phyloP scores from a whole-genome alignment of 2,888 invertebrate genomes.

The Dryobota labecula region DNA sequence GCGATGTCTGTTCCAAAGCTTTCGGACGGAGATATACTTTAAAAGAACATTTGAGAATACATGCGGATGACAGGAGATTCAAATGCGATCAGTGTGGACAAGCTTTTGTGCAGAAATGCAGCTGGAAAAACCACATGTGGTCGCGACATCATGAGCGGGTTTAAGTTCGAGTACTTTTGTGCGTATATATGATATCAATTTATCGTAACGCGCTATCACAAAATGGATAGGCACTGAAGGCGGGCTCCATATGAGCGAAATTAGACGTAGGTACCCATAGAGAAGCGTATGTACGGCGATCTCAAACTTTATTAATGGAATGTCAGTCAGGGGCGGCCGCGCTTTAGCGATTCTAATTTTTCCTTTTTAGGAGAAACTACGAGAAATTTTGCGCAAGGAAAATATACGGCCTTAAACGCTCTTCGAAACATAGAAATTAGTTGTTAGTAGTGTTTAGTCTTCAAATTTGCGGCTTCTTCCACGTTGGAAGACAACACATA shows the following conservation, averaged over 20 bases:
- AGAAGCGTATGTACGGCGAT: background rate
- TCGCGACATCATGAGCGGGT: constrained; percentile 47
- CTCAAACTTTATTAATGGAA: background rate
- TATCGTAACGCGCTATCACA: background rate
- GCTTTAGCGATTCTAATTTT: background rate
- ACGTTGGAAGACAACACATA: background rate
- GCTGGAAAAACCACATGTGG: constrained; percentile 62
- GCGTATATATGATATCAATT: background rate
- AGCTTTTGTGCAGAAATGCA: constrained; percentile 63
- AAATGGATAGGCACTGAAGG: background rate
- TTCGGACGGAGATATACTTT: constrained; percentile 54
- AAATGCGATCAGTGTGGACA: constrained; percentile 58
- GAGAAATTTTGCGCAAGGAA: no score
- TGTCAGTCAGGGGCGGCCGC: background rate
- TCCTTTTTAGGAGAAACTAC: background rate
- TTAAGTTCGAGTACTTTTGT: background rate
- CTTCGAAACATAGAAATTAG: no score
- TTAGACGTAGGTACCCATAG: background rate
- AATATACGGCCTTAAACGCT: background rate
- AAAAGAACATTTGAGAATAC: constrained; percentile 60
- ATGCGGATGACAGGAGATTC: constrained; percentile 56
- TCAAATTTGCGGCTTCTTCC: background rate
- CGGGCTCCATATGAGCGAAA: background rate
- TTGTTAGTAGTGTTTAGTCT: background rate
- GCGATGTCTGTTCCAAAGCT: constrained; percentile 53